phyloP scores from a whole-genome alignment of 1,140 invertebrate genomes.

The Zaprionus vittiger region DNA sequence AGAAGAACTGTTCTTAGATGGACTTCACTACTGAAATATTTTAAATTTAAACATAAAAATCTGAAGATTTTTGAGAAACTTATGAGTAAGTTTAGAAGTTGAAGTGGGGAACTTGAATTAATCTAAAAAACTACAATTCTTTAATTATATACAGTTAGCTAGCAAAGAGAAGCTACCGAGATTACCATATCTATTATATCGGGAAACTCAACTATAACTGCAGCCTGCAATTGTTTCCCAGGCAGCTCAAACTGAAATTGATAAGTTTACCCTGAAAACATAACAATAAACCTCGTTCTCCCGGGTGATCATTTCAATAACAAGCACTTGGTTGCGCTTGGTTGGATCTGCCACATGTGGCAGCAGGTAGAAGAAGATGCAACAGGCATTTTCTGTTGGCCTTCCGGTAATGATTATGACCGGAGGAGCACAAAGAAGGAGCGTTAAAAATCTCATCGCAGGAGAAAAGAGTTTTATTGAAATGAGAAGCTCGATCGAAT shows the following conservation, averaged over 20 bases:
- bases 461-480: constrained; percentile 70
- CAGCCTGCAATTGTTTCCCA: not conserved
- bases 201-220: not conserved
- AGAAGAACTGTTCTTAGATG: not conserved
- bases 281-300: constrained; percentile 71
- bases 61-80: not conserved
- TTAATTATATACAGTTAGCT: too few species aligned
- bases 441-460: constrained; percentile 18
- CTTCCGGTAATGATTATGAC: constrained; percentile 75
- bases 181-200: not conserved
- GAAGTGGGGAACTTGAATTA: too few species aligned
- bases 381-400: constrained; percentile 33
- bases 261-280: constrained; percentile 59
- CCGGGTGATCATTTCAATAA: constrained; percentile 65
- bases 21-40: not conserved
- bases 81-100: not conserved
- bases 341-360: constrained; percentile 15
- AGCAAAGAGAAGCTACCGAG: not conserved
- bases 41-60: too few species aligned
- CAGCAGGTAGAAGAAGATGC: constrained; percentile 24
- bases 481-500: constrained; percentile 70
- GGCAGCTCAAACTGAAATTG: constrained; percentile 23
- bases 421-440: not conserved
- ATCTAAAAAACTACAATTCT: too few species aligned
- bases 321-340: constrained; percentile 51